Base-by-base conservation (phyloP, 2,888 invertebrate species). In the Clistopyga incitator region DNA sequence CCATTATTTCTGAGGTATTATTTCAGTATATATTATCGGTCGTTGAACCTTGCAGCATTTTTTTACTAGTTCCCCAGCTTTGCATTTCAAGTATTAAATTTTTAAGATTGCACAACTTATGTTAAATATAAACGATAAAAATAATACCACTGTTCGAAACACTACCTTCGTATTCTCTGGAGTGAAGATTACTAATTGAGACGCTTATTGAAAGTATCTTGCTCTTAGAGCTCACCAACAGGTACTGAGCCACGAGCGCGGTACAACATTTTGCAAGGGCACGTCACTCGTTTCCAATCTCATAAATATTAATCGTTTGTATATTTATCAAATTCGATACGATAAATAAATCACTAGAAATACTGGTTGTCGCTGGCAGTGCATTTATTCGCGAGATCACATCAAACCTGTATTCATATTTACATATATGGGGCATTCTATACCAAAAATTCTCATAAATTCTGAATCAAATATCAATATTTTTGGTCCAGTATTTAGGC, bases 241-340 rank as follows among this genome's bases (percentile, higher is more conserved):
- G 50, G n/a, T 18, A 52, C 52, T 8, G 20, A 52, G 10, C 20
- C 20, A 20, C 20, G 52, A 20, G 20, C 20, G 8, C 52, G 10
- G 11, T 20, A 20, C 18, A 52, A 52, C 52, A 13, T 52, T 52
- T 20, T 6, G 18, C 52, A 52, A 52, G 18, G 10, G 20, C 8
- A 20, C 10, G 52, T 13, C 3, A 8, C 23, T 10, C 11, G 54
- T 20, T 20, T 11, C 20, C 20, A 8, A 52, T 52, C 52, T 52
- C 52, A 52, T 52, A 2, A 52, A 52, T 52, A 52, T 52, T 52
- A 52, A 52, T 52, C 52, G 20, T 20, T 52, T 20, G 52, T 52
- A 52, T 20, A 52, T 54, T 54, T 54, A 23, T 54, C 20, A 54
- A 23, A 54, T 54, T 3, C 54, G 11, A 13, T 54, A 29, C 29